phyloP scores from a whole-genome alignment of 2,888 invertebrate species.

The Tachina lurida region DNA sequence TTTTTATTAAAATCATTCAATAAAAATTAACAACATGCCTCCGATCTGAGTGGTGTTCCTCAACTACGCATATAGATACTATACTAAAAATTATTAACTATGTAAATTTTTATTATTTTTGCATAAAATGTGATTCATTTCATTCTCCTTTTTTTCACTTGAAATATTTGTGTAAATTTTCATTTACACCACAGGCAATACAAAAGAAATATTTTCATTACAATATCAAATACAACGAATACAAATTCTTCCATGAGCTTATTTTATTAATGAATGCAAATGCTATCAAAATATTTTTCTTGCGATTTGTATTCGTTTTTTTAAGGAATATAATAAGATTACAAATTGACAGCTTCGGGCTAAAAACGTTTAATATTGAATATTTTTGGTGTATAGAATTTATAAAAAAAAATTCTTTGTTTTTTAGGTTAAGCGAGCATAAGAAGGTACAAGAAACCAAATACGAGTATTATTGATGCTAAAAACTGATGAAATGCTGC shows the following conservation, averaged over 20 bases:
- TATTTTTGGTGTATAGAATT: neutral
- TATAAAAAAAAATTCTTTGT: neutral
- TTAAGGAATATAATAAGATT: neutral
- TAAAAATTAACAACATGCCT: too few species aligned
- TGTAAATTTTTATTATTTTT: too few species aligned
- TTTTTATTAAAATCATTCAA: neutral
- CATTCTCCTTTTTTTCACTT: slow-evolving; percentile 1
- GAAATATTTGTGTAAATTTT: neutral
- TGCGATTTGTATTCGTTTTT: neutral
- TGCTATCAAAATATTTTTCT: slow-evolving; percentile 21
- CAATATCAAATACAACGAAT: neutral
- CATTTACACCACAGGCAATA: neutral
- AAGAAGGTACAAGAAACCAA: slow-evolving; percentile 5
- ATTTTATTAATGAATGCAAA: slow-evolving; percentile 36
- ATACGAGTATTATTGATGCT: slow-evolving; percentile 5
- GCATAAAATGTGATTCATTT: too few species aligned
- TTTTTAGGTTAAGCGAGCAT: neutral
- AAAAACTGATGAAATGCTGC: neutral
- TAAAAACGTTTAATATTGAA: slow-evolving; percentile 34
- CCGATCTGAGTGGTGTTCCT: too few species aligned
- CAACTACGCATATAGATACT: too few species aligned
- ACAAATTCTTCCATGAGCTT: neutral
- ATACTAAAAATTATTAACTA: too few species aligned
- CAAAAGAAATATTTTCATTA: neutral
- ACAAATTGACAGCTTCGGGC: slow-evolving; percentile 20